These are phyloP conservation scores for Tanypteryx hageni DNA, from an alignment of 2,888 invertebrate species.

Conservation along the genomic window DNA sequence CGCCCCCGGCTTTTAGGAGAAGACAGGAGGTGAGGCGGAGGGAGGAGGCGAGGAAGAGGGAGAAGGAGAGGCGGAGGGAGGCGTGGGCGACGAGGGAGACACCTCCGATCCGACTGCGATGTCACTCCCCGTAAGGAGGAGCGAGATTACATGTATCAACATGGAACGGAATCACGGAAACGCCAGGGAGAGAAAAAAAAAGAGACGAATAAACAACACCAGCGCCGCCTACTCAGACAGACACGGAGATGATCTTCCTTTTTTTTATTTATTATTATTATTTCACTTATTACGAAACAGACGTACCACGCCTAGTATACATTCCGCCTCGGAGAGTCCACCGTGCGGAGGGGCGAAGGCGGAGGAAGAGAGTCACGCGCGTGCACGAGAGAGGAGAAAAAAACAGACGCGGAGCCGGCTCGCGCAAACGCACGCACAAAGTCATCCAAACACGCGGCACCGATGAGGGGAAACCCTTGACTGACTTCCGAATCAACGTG, in stretches of 20 bases:
- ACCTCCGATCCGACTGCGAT: background rate
- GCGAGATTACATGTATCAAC: background rate
- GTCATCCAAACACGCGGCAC: background rate
- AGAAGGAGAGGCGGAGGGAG: background rate
- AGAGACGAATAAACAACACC: background rate
- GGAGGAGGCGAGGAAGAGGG: background rate
- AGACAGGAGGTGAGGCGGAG: background rate
- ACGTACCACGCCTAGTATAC: background rate
- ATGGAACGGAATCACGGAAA: constrained; percentile 5
- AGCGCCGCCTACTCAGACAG: background rate
- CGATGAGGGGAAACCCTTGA: constrained; percentile 47
- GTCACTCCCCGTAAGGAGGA: background rate
- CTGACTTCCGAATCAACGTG: constrained; percentile 37
- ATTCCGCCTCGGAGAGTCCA: background rate
- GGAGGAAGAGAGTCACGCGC: background rate
- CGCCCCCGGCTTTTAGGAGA: too few relatives aligned
- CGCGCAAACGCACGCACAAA: background rate
- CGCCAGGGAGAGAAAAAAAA: background rate
- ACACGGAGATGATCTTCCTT: background rate
- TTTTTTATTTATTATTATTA: background rate
- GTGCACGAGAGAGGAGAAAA: background rate
- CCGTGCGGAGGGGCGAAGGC: background rate
- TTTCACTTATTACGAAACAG: constrained; percentile 5
- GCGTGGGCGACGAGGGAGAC: background rate
- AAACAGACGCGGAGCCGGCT: background rate